Evolutionary conservation across 2,797 vertebrate genomes (phyloP).

Genomic region (Myripristis murdjan): DNA sequence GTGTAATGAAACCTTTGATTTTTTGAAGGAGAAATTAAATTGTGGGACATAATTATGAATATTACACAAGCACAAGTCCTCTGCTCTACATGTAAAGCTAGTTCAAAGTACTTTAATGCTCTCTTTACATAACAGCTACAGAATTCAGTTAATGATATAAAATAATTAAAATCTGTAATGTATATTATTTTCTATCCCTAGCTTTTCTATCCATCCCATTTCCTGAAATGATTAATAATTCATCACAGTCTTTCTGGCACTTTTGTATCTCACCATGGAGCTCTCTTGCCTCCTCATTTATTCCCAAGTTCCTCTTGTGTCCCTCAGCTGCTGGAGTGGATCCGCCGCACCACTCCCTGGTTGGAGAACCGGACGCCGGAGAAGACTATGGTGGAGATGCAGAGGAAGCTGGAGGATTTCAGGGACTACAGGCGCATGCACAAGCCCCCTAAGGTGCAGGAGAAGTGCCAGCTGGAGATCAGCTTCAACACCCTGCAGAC

Average conservation of each 20-base stretch:
- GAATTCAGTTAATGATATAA: constrained; percentile 13
- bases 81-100: not conserved
- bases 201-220: constrained; percentile 3
- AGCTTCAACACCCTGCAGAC: constrained; percentile 99
- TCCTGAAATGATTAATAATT: constrained; percentile 25
- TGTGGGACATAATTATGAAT: constrained; percentile 5
- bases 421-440: constrained; percentile 96
- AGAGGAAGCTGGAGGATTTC: constrained; percentile 97
- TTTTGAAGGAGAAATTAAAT: constrained; percentile 21
- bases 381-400: constrained; percentile 96
- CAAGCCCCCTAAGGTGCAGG: constrained; percentile 97
- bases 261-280: constrained; percentile 1
- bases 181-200: not conserved
- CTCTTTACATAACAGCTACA: not conserved
- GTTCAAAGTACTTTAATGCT: constrained; percentile 19
- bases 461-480: constrained; percentile 98
- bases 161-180: not conserved
- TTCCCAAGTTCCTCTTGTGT: constrained; percentile 17
- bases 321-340: constrained; percentile 95
- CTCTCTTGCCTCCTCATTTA: constrained; percentile 10
- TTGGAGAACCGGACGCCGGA: constrained; percentile 95
- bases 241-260: constrained; percentile 6
- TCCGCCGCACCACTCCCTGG: constrained; percentile 97
- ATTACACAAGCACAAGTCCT: not conserved
- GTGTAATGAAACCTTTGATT: constrained; percentile 17